phyloP scores from a whole-genome alignment of 2,797 vertebrate genomes.

The Neopelma chrysocephalum region DNA sequence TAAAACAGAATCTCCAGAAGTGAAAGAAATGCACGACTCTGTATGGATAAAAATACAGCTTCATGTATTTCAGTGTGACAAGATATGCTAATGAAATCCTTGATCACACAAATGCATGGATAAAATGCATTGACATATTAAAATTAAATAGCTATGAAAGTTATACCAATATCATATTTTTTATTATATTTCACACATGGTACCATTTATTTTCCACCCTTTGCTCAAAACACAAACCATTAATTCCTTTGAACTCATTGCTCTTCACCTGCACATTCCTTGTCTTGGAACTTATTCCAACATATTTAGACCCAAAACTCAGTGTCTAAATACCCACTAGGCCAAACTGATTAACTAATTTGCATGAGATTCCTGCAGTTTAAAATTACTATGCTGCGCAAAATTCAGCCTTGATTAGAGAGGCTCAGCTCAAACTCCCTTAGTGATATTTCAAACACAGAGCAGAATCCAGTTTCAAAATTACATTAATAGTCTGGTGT shows the following conservation, averaged over 20 bases:
- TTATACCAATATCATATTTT: not conserved
- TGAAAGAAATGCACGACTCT: not conserved
- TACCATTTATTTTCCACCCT: not conserved
- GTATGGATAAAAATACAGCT: not conserved
- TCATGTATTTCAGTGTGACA: not conserved
- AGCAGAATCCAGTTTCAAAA: constrained; percentile 20
- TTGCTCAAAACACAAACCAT: not conserved
- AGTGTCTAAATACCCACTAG: not conserved
- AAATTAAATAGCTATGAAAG: not conserved
- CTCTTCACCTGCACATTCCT: not conserved
- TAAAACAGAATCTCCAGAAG: not conserved
- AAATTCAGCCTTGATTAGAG: constrained; percentile 13
- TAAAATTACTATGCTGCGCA: not conserved
- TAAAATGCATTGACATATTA: not conserved
- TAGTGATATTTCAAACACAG: constrained; percentile 30
- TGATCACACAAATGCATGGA: not conserved
- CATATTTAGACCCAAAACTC: not conserved
- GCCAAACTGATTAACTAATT: not conserved
- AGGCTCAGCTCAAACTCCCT: not conserved
- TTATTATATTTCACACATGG: not conserved
- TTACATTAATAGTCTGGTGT: not conserved
- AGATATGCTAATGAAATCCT: not conserved
- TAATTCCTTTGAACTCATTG: not conserved
- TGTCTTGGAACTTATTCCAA: not conserved
- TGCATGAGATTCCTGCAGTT: not conserved